Base-by-base conservation (phyloP, 2,888 invertebrate genomes). In the Vanessa cardui region DNA sequence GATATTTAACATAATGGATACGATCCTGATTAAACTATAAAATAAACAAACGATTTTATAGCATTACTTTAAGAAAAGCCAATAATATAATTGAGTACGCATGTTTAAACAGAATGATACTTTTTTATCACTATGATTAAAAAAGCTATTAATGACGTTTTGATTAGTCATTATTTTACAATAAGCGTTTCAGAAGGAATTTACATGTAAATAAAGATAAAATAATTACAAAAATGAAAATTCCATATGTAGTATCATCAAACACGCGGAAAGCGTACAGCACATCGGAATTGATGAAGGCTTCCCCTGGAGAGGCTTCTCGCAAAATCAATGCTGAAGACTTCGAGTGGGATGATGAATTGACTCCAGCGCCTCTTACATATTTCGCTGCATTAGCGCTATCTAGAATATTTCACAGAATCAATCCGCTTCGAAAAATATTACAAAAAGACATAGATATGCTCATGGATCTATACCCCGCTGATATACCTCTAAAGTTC, bases 381-480 rank as follows among this genome's bases (percentile, higher is more conserved):
- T 88, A 81, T 74, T 85, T 75, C 52, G 89, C 89, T 5, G 83
- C 86, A 9, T 69, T 87, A 1, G 63, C 78, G 15, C 77, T 93
- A 1, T 89, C 92, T 0, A 86, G 74, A 69, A 71, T 86, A 52
- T 94, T 94, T 74, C 83, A 90, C 60, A 84, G 86, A 65, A 80
- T 93, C 63, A 94, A 94, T 58, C 86, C 95, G n/a, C 83, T 95
- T 1, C 79, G 93, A 16, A 85, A 83, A 65, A 84, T 95, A 46
- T 90, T 95, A 15, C 93, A 93, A 74, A 91, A 91, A 70, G 95
- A 95, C 76, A 82, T 92, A 45, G 93, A 94, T 74, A 86, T 92
- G 65, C 83, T 96, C 2, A 89, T 95, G 82, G 95, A 95, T 84
- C 84, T 94, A 66, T 88, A 94, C 72, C 94, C 95, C 1, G 89